These are phyloP conservation scores for Limonius californicus DNA, from an alignment of 1,140 invertebrate genomes.

Conservation along the genomic window DNA sequence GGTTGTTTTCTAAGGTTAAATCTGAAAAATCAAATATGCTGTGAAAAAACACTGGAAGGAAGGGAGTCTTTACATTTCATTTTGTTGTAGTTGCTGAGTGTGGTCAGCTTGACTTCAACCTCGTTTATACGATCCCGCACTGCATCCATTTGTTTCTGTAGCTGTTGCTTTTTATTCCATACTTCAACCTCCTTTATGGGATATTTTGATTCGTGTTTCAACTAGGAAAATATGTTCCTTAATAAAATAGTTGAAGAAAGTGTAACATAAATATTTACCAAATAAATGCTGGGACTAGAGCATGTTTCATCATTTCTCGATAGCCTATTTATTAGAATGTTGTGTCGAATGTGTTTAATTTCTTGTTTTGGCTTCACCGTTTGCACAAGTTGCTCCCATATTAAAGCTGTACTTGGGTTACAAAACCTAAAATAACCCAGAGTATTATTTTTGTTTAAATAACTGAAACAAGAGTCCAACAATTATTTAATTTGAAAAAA, in stretches of 20 bases:
- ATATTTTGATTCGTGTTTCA: background rate
- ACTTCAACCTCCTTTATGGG: slow-evolving; percentile 22
- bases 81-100: slow-evolving; percentile 14
- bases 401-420: slow-evolving; percentile 27
- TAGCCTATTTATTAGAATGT: slow-evolving; percentile 23
- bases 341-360: slow-evolving; percentile 26
- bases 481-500: too few species aligned
- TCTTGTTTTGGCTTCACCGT: slow-evolving; percentile 27
- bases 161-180: slow-evolving; percentile 19
- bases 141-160: slow-evolving; percentile 19
- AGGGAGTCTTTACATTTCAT: slow-evolving; percentile 29
- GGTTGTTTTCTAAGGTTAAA: slow-evolving; percentile 20
- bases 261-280: too few species aligned
- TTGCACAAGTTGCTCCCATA: slow-evolving; percentile 29
- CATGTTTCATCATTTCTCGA: background rate
- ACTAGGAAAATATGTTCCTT: too few species aligned
- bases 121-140: slow-evolving; percentile 14
- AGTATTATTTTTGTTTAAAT: too few species aligned
- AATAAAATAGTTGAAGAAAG: too few species aligned
- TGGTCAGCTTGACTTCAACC: slow-evolving; percentile 10
- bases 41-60: background rate
- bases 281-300: too few species aligned
- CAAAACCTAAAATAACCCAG: slow-evolving; percentile 25
- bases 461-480: too few species aligned
- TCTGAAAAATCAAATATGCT: slow-evolving; percentile 13